Base-by-base conservation (phyloP, 2,888 invertebrate species). In the Drosophila seclusa region DNA sequence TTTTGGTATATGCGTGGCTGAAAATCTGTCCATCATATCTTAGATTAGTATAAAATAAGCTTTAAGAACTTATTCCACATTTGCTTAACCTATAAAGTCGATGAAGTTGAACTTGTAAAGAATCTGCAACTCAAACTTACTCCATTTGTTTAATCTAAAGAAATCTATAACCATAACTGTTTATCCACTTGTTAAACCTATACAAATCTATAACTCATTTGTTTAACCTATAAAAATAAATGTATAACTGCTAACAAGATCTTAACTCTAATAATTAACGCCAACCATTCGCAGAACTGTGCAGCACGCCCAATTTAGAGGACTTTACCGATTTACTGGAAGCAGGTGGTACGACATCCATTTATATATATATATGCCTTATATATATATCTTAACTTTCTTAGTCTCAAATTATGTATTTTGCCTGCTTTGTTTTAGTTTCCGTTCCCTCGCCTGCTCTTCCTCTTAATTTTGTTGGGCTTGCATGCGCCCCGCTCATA, bases 281-380 rank as follows among this genome's bases (percentile, higher is more conserved):
- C 69, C 64, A 75, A 68, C 57, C 45, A 83, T 84, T 64, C 69
- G 82, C 90, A 88, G 92, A 92, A 72, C 83, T 91, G 73, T 92
- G 92, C 89, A 87, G 87, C 81, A 91, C 93, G 76, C 92, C 93
- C 84, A 93, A 91, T 87, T 93, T 94, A 87, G 93, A 94, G 91
- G 94, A 94, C 91, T 94, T 93, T 89, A 91, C 92, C 78, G 92
- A 93, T 77, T 83, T 92, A 79, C 92, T 93, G 93, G 94, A 94
- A 88, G 84, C 92, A 89, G 92, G 92, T 91, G 94, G 94, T 94
- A 94, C 92, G 94, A 78, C 80, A 62, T 45, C 50, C 10, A 34
- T 53, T 34, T 50, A 32, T 16, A 24, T 45, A 45, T 18, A 38
- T 18, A 38, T 36, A 36, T 45, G 16, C 38, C 31, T n/a, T 31